Percentiles rank a stretch among this genome's conserved stretches.
phyloP scores from a whole-genome alignment of 2,113 vertebrate genomes.

The Xiphophorus maculatus region DNA sequence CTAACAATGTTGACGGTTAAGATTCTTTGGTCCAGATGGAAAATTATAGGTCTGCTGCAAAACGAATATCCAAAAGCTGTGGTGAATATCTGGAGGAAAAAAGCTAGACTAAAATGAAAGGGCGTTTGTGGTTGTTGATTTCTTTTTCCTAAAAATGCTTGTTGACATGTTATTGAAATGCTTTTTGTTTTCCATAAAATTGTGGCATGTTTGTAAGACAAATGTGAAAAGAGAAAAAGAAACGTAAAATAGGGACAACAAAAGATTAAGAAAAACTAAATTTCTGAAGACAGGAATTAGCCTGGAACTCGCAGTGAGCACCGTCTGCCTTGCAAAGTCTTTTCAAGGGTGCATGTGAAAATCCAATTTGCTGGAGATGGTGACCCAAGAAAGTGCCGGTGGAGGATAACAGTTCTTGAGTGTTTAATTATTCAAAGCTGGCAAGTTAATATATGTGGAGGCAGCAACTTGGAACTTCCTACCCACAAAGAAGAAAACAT shows the following conservation, averaged over 20 bases:
- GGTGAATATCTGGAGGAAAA: background rate
- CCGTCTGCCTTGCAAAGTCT: background rate
- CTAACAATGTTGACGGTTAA: too few species aligned
- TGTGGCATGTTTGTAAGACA: background rate
- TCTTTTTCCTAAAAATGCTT: background rate
- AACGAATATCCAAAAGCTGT: background rate
- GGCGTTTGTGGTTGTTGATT: background rate
- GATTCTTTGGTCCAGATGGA: too few species aligned
- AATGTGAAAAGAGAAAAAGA: background rate
- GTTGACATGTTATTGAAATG: background rate
- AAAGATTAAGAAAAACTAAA: background rate
- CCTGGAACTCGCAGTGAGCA: background rate
- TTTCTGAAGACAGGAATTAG: background rate
- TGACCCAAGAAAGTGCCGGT: constrained; percentile 23
- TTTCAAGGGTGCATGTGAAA: constrained; percentile 14
- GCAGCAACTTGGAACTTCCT: constrained; percentile 20
- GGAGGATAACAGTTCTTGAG: constrained; percentile 41
- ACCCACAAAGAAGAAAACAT: constrained; percentile 25
- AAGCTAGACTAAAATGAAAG: background rate
- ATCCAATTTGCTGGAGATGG: constrained; percentile 11
- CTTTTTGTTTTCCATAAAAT: background rate
- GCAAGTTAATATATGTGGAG: constrained; percentile 51
- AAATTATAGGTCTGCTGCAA: too few species aligned
- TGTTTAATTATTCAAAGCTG: constrained; percentile 61
- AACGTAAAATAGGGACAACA: too few species aligned